These are phyloP conservation scores for Drosophila paranaensis DNA, from an alignment of 2,888 invertebrate genomes.

Conservation along the genomic window DNA sequence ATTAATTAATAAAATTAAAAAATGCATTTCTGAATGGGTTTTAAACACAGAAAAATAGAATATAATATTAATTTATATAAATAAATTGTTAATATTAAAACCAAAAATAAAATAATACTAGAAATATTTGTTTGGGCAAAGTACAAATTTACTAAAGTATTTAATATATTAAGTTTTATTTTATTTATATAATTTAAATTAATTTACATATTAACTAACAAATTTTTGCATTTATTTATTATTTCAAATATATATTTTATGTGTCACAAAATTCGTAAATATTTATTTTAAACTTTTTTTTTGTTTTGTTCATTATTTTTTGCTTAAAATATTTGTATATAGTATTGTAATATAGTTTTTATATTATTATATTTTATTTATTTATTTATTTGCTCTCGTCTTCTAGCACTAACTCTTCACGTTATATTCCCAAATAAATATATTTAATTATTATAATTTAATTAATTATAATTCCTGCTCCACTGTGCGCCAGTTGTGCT, in stretches of 20 bases:
- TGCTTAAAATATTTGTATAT: not conserved
- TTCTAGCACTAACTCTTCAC: not conserved
- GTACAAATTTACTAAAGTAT: not conserved
- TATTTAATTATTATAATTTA: not conserved
- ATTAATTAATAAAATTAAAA: not conserved
- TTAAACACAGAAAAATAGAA: not conserved
- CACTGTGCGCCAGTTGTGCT: constrained; percentile 27
- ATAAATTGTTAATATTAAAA: too few species aligned
- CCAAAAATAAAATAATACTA: too few species aligned
- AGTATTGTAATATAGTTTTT: not conserved
- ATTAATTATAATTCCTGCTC: not conserved
- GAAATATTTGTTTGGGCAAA: not conserved
- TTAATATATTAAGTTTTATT: not conserved
- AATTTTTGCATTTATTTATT: too few species aligned
- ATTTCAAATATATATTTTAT: not conserved
- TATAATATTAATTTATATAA: too few species aligned
- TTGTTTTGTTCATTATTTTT: not conserved
- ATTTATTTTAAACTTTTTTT: not conserved
- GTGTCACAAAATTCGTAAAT: not conserved
- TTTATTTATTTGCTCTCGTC: not conserved
- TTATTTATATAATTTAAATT: too few species aligned
- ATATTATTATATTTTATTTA: not conserved
- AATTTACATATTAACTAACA: too few species aligned
- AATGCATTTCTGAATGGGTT: too few species aligned
- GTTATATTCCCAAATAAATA: too few species aligned